Base-by-base conservation (phyloP, 2,113 vertebrate species). In the Larimichthys crocea region DNA sequence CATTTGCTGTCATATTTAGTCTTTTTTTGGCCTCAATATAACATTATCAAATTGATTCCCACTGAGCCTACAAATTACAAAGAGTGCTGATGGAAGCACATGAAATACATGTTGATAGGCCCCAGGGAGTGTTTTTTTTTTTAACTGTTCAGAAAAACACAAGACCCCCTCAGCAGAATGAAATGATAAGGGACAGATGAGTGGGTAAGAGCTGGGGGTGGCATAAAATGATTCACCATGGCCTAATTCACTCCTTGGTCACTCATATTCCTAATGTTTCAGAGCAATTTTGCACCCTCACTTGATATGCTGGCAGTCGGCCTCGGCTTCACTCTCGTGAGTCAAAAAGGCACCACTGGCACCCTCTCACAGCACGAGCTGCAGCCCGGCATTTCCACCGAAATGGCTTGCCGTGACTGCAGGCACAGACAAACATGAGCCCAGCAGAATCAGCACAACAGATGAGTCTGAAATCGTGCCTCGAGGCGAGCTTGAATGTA, bases 141-240 rank as follows among this genome's bases (percentile, higher is more conserved):
- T 69, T 24, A 70, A 77, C 64, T 79, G 55, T 48, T 82, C 67
- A 75, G 61, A 79, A 73, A 74, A 83, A 79, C 79, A 55, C 68
- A 71, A 62, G 60, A 26, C 71, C 68, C 83, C 84, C 55, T 82
- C 62, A 74, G 85, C 70, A 76, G 70, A 83, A 89, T 79, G 49
- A 79, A 80, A 86, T 6, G 73, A 90, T 86, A 92, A 85, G 84
- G 83, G 87, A 89, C 87, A 88, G 74, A 88, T 88, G 89, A 87
- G 91, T 89, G 84, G 88, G 88, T 44, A 17, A 69, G 81, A 85
- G 77, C 81, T 87, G 84, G 69, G 63, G 79, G 87, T 64, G 87
- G 81, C 77, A 84, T 71, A 44, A 80, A 83, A 57, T 87, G 84
- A 90, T 87, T 91, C 76, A 84, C 78, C 80, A 42, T 75, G 83